Conservation (phyloP, 1,140 invertebrate species). For the Eupristina koningsbergeri region DNA sequence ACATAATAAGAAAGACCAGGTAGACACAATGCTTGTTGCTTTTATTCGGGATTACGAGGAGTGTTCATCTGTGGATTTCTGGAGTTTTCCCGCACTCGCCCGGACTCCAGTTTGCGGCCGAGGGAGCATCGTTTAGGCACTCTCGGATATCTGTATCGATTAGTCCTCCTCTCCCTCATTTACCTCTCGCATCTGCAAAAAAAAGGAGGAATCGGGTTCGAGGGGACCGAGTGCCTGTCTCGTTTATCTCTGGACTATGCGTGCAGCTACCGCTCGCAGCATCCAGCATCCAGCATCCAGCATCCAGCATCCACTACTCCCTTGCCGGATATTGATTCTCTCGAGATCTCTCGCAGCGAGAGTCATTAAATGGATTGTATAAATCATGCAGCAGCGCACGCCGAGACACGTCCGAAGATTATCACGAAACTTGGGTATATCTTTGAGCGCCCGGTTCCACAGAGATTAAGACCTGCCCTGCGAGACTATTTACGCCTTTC, state of each 20-base stretch:
- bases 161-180: not conserved
- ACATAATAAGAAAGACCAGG: no score
- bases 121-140: not conserved
- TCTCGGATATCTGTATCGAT: constrained; percentile 26
- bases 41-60: not conserved
- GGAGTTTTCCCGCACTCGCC: not conserved
- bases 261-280: not conserved
- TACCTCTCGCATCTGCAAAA: not conserved
- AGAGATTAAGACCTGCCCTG: constrained; percentile 35
- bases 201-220: not conserved
- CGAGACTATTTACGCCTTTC: constrained; percentile 38
- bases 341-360: constrained; percentile 35
- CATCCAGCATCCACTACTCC: constrained; percentile 13
- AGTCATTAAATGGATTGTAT: constrained; percentile 49
- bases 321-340: constrained; percentile 48
- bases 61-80: not conserved
- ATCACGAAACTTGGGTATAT: constrained; percentile 8
- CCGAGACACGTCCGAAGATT: constrained; percentile 34
- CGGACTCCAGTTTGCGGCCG: not conserved
- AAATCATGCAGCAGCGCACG: constrained; percentile 36
- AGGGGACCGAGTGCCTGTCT: constrained; percentile 5
- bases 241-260: constrained; percentile 15
- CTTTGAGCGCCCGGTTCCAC: constrained; percentile 32
- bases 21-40: not conserved
- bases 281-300: constrained; percentile 1